Evolutionary conservation across 2,797 vertebrate genomes (phyloP).

Genomic region (Halcyon chelicuti): DNA sequence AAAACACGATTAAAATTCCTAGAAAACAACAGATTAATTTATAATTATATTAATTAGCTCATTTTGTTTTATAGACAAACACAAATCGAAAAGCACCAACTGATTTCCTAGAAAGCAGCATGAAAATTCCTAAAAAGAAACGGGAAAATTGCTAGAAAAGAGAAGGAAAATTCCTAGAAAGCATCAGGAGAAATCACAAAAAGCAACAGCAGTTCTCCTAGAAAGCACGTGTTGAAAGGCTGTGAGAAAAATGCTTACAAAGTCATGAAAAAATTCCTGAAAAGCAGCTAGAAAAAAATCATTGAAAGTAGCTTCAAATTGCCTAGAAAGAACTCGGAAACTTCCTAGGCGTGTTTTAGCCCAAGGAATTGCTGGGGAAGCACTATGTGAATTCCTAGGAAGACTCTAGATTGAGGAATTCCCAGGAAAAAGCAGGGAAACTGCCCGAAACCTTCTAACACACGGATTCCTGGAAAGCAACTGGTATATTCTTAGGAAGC

Average conservation of each 20-base stretch:
- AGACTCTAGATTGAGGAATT: neutral
- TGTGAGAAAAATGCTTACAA: neutral
- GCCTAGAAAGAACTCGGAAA: neutral
- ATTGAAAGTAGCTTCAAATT: neutral
- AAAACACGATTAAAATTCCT: neutral
- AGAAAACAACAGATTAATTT: neutral
- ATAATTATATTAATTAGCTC: neutral
- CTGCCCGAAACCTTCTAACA: neutral
- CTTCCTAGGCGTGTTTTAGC: neutral
- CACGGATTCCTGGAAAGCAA: neutral
- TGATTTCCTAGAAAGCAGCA: neutral
- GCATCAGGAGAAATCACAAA: neutral
- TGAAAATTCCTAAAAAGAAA: neutral
- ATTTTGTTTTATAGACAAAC: neutral
- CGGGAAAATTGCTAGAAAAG: neutral
- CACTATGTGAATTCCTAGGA: rapidly evolving
- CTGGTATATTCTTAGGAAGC: neutral
- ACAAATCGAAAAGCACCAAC: neutral
- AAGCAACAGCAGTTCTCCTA: neutral
- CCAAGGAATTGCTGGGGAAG: neutral
- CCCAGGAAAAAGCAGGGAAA: neutral
- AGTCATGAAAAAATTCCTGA: neutral
- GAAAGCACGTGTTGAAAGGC: neutral
- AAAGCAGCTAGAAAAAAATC: neutral
- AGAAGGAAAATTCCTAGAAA: neutral